Base-by-base conservation (phyloP, 2,888 invertebrate species). In the Lottia gigantea region DNA sequence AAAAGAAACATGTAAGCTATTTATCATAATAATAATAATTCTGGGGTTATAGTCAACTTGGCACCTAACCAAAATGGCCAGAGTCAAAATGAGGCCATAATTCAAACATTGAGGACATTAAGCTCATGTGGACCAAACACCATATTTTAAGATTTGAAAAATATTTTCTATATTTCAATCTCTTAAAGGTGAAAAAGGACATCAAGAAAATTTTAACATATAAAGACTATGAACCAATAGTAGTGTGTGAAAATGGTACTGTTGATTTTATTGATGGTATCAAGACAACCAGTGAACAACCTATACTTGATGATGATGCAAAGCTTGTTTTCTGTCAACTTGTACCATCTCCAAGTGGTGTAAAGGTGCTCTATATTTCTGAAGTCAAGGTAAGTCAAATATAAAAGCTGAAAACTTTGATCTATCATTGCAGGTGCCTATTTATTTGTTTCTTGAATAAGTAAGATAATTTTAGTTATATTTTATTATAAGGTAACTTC, bases 1-100 rank as follows among this genome's bases (percentile, higher is more conserved):
- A 72, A 45, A 73, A 71, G 49, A 69, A 67, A 40, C 68, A 67
- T 62, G 75, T 75, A 71, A 73, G 75, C 69, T 6, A 31, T 40
- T 40, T 40, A 8, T 1, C 11, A 11, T 40, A n/a, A n/a, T n/a
- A n/a, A n/a, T 40, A 40, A 40, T 40, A 40, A 6, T 40, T 40
- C 40, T 40, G 40, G 1, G 40, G 1, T 40, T 3, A 40, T 31
- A 31, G 31, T 31, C 31, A 4, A 31, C 3, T 31, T 31, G 31
- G n/a, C n/a, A n/a, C n/a, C n/a, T n/a, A n/a, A n/a, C n/a, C n/a
- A n/a, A n/a, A n/a, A n/a, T n/a, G n/a, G n/a, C n/a, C n/a, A n/a
- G n/a, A n/a, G n/a, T n/a, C n/a, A n/a, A n/a, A n/a, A n/a, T n/a
- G n/a, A n/a, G n/a, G n/a, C n/a, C n/a, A n/a, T n/a, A n/a, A n/a